Base-by-base conservation (phyloP, 2,888 invertebrate genomes). In the Miltochrista miniata region DNA sequence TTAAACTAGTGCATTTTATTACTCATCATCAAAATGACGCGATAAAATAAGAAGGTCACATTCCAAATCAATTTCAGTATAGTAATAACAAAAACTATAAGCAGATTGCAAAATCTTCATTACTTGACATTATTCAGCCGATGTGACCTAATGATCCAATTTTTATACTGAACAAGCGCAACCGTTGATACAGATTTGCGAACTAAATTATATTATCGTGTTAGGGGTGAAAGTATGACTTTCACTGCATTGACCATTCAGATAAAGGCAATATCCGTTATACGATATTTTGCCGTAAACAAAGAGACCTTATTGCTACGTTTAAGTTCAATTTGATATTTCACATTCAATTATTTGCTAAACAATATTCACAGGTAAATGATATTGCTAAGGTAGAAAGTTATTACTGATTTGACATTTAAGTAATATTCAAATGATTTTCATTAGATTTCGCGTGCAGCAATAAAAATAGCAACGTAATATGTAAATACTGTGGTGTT, bases 131-230 rank as follows among this genome's bases (percentile, higher is more conserved):
- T 75, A 72, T 74, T 81, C 74, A 72, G 70, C 72, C 63, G 70
- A 72, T 70, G 70, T 76, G 83, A 86, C 84, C 85, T 76, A 81
- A 79, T 85, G 79, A 77, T 87, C 83, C 74, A 80, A 80, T 74
- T 90, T 88, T 87, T 24, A 24, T 83, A 85, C 78, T 67, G 52
- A 61, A 59, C 77, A 76, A 68, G 75, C 72, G 65, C 78, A 75
- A 76, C 70, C 75, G 76, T 76, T 81, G 85, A 76, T 87, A 89
- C 85, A 82, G 79, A 84, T 89, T 83, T 76, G 78, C 81, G 72
- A 67, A 69, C 78, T 68, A 69, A 83, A 82, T 84, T 74, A 75
- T 81, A 74, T 24, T 24, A 5, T 70, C 61, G 64, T 66, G 61
- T 58, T 64, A 61, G 67, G 81, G 79, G 81, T 79, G 83, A 85